Conservation (phyloP, 1,140 invertebrate genomes). For the Oncopeltus fasciatus region DNA sequence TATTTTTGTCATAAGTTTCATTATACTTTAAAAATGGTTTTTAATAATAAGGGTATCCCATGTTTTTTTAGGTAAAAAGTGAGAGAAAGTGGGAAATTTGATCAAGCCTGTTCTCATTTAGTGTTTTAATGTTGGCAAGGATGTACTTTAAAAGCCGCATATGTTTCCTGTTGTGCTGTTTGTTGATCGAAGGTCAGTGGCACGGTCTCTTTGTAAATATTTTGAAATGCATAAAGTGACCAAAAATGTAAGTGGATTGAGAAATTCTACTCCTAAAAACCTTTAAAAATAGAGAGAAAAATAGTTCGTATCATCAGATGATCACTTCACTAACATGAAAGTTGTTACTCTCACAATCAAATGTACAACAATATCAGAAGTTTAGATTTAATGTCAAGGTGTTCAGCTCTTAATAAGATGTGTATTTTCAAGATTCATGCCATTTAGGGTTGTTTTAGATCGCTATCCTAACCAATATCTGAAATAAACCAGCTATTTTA, state of each 20-base stretch:
- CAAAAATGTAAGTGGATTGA: conserved; percentile 16
- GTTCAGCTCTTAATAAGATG: neutral
- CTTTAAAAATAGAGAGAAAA: neutral
- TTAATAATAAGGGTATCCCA: too few species aligned
- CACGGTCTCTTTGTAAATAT: conserved; percentile 25
- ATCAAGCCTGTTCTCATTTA: conserved; percentile 3
- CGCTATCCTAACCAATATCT: too few species aligned
- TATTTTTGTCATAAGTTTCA: too few species aligned
- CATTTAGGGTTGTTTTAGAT: too few species aligned
- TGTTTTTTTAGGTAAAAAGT: too few species aligned
- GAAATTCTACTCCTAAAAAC: neutral
- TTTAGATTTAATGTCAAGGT: neutral
- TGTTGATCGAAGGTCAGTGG: conserved; percentile 27
- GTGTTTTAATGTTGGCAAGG: conserved; percentile 11
- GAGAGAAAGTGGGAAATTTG: neutral
- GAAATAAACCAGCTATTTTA: too few species aligned
- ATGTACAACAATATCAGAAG: neutral
- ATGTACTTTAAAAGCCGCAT: conserved; percentile 18
- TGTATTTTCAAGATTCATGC: too few species aligned
- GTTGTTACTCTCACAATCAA: neutral
- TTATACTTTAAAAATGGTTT: too few species aligned
- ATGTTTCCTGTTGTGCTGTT: conserved; percentile 25
- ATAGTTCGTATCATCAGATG: too few species aligned
- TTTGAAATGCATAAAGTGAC: conserved; percentile 24
- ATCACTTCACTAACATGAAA: neutral